Evolutionary conservation across 2,113 vertebrate species (phyloP).

Genomic region (Lucifuga dentata): DNA sequence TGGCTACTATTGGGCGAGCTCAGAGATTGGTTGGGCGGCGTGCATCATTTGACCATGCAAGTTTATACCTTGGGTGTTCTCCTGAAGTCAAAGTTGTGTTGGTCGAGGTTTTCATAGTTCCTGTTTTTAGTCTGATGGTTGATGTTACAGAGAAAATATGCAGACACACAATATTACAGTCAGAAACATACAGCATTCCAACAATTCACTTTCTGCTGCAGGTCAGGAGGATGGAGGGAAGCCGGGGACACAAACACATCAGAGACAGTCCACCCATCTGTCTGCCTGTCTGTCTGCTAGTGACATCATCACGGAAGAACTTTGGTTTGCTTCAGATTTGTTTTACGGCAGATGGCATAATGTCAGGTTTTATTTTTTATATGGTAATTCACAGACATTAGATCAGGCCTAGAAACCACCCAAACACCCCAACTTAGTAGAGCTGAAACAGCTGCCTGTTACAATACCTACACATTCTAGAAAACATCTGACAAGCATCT

Average conservation of each 20-base stretch:
- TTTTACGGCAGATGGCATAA: too few relatives aligned
- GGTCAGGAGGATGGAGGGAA: slow-evolving; percentile 82
- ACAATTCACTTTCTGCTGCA: slow-evolving; percentile 89
- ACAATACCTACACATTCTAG: too few relatives aligned
- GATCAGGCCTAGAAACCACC: too few relatives aligned
- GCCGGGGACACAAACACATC: slow-evolving; percentile 89
- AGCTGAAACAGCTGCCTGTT: too few relatives aligned
- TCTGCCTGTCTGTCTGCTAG: slow-evolving; percentile 1
- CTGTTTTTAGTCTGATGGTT: slow-evolving; percentile 99
- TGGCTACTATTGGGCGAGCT: slow-evolving; percentile 68
- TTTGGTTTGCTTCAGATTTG: too few relatives aligned
- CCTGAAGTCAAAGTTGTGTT: slow-evolving; percentile 99
- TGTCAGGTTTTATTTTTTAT: too few relatives aligned
- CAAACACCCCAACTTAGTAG: too few relatives aligned
- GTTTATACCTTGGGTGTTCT: slow-evolving; percentile 99
- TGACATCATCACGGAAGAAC: too few relatives aligned
- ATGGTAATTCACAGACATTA: too few relatives aligned
- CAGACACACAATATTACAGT: slow-evolving; percentile 99
- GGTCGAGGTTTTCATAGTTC: slow-evolving; percentile 99
- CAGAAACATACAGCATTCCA: slow-evolving; percentile 92
- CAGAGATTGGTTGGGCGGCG: slow-evolving; percentile 89
- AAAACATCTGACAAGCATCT: too few relatives aligned
- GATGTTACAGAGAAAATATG: slow-evolving; percentile 99
- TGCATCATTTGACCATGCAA: slow-evolving; percentile 98
- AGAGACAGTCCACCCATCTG: slow-evolving; percentile 21